phyloP scores from a whole-genome alignment of 2,797 vertebrate genomes.

The Limnodromus scolopaceus region DNA sequence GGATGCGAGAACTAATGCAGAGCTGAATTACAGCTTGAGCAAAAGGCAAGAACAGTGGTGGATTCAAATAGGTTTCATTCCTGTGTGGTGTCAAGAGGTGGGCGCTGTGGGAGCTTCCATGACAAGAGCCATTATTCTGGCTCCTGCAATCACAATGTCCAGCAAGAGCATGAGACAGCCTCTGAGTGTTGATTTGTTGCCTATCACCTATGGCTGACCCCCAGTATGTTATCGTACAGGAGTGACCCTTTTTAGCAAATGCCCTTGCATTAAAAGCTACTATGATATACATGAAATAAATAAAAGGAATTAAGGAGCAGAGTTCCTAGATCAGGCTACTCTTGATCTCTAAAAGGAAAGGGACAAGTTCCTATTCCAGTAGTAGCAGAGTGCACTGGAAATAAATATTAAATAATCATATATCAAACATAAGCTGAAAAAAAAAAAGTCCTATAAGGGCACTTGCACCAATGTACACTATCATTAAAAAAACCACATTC shows the following conservation, averaged over 20 bases:
- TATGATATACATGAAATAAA: neutral
- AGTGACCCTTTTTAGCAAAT: neutral
- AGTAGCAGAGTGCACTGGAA: neutral
- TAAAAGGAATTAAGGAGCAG: neutral
- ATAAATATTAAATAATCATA: neutral
- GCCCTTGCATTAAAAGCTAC: neutral
- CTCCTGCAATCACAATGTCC: neutral
- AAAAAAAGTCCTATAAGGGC: neutral
- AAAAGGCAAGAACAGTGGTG: neutral
- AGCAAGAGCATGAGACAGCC: neutral
- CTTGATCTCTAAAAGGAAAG: neutral
- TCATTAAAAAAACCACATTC: neutral
- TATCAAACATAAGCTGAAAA: neutral
- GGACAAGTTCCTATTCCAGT: neutral
- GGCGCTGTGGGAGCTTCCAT: neutral
- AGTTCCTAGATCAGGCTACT: neutral
- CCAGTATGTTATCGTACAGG: rapidly evolving
- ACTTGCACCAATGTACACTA: neutral
- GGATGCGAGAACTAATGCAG: neutral
- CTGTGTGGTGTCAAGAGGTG: neutral
- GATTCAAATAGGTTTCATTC: neutral
- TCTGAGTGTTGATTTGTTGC: neutral
- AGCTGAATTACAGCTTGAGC: neutral
- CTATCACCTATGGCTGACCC: neutral
- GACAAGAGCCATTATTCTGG: neutral